Base-by-base conservation (phyloP, 2,797 vertebrate genomes). In the Xenopus petersii region DNA sequence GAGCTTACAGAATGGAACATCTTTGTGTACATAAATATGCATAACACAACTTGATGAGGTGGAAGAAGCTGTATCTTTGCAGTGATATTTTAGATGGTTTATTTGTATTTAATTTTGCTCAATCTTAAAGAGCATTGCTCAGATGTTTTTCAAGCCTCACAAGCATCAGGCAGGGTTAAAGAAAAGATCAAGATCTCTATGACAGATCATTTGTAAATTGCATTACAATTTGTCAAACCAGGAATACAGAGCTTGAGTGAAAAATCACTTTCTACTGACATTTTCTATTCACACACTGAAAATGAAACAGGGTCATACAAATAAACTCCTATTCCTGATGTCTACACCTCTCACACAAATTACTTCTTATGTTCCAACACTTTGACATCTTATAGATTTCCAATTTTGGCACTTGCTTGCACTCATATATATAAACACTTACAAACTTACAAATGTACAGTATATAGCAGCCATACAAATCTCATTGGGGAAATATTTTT, bases 191-290 rank as follows among this genome's bases (percentile, higher is more conserved):
- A 24, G n/a, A 56, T 70, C 68, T 47, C 24, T 36, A 8, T 36
- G 12, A 60, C n/a, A 59, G 54, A 17, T 59, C 33, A 21, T 42
- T 60, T 47, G 36, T 26, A 70, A 70, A 70, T 60, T 46, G 17
- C 36, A 70, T 70, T 70, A 48, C 55, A 60, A 46, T 47, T 47
- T 70, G 36, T 70, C 56, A 70, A 70, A 58, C 49, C 30, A 42
- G 49, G 9, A 21, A 55, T 67, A 12, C 51, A 67, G 56, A 56
- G 36, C 17, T 13, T 60, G 55, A 47, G 68, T 60, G 56, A 58
- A 69, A 60, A 33, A 70, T 47, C 54, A 69, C 55, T 42, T 70
- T 70, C 56, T 70, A n/a, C 15, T 60, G 68, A 60, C 42, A 70
- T 60, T 70, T 70, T 49, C 36, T 60, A 60, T 70, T 70, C 36